Evolutionary conservation across 2,888 invertebrate genomes (phyloP), one percentile per base, ranked within the genome.

Genomic region (Heliconius aoede): DNA sequence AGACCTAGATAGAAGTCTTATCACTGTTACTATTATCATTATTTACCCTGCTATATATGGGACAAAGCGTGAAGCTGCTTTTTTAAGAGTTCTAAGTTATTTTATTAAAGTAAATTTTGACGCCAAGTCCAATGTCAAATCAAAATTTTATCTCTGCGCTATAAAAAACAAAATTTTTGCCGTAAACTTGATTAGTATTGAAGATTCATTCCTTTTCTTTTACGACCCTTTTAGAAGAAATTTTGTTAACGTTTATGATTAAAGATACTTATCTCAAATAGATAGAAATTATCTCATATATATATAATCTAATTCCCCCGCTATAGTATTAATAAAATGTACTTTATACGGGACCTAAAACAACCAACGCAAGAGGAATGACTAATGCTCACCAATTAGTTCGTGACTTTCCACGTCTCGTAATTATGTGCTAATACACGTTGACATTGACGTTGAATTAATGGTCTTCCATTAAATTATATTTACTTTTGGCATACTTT

Each of bases 101-200:
- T 21, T n/a, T 32, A 32, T 13, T 3, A 15, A 65, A 40, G 7
- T 36, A 36, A 60, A 40, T 36, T 65, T 65, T 65, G 36, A 65
- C 65, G 24, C 65, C 65, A 36, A 65, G 4, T 21, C 24, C 36
- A 65, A 65, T 24, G 55, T 69, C 30, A 55, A 69, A 69, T 28
- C 55, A 15, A 21, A 46, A 30, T 69, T 68, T 69, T 69, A 69
- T 55, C 26, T 28, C 26, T 26, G 21, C 3, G 28, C 46, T 30
- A 62, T 62, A 60, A 46, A 73, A 73, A 62, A 46, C 36, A 73
- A 73, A 58, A 62, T 62, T 30, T 46, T 32, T 46, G 13, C 13
- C 26, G 28, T 61, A 73, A 62, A 62, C 36, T 62, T 62, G 72
- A 62, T 62, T 73, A 46, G 60, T 73, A 61, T 72, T 62, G 36